phyloP scores from a whole-genome alignment of 2,797 vertebrate genomes.

The Enteromius afrohamiltoni region DNA sequence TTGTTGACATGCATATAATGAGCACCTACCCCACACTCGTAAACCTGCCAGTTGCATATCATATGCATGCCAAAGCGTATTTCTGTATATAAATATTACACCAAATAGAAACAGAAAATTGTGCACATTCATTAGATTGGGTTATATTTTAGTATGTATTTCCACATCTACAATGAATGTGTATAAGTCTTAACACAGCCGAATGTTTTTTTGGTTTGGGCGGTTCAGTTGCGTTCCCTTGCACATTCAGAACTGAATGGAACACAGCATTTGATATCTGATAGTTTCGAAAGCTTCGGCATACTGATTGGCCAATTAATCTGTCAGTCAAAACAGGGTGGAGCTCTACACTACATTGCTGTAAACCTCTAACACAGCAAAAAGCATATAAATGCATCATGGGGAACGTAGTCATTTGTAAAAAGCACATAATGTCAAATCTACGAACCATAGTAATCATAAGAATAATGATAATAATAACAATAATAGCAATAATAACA shows the following conservation, averaged over 20 bases:
- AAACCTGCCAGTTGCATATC: background rate
- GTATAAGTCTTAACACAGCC: background rate
- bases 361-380: conserved; percentile 49
- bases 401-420: conserved; percentile 42
- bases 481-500: conserved; percentile 61
- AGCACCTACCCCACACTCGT: background rate
- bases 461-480: conserved; percentile 61
- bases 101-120: background rate
- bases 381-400: conserved; percentile 45
- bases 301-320: conserved; percentile 6
- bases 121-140: background rate
- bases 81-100: background rate
- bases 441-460: conserved; percentile 54
- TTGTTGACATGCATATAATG: background rate
- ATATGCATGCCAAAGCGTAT: background rate
- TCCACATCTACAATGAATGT: background rate
- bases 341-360: conserved; percentile 25
- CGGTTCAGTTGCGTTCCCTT: background rate
- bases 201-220: background rate
- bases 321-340: conserved; percentile 22
- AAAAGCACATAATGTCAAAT: conserved; percentile 42
- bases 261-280: conserved; percentile 6
- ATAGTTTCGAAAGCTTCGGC: background rate
- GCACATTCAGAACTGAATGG: background rate
- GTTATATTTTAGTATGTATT: background rate